These are phyloP conservation scores for Octodon degus DNA, from an alignment of 2,113 vertebrate species.

Conservation along the genomic window DNA sequence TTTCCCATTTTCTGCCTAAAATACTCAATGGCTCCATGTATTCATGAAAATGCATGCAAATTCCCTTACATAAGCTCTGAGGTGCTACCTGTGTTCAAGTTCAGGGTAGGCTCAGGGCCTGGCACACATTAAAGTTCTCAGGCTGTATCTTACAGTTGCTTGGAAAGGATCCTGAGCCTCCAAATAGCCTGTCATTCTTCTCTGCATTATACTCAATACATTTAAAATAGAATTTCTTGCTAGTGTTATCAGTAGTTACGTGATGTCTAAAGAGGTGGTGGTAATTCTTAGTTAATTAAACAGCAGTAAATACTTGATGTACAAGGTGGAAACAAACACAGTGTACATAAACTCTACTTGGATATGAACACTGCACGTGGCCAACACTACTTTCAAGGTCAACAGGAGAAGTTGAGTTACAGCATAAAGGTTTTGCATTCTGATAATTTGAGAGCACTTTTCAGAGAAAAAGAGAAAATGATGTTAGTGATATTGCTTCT, in stretches of 20 bases:
- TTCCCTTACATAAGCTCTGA: not conserved
- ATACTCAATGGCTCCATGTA: not conserved
- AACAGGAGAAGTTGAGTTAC: conserved; percentile 52
- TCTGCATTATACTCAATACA: not conserved
- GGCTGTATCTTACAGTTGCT: accelerated
- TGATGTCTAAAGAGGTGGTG: not conserved
- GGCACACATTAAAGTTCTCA: not conserved
- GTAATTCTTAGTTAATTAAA: not conserved
- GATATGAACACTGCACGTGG: not conserved
- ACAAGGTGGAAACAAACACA: conserved; percentile 7
- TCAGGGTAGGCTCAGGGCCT: not conserved
- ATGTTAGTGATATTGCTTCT: conserved; percentile 70
- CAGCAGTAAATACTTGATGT: not conserved
- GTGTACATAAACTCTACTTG: not conserved
- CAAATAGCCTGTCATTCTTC: not conserved
- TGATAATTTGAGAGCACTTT: conserved; percentile 76
- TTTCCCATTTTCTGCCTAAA: not conserved
- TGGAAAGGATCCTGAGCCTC: not conserved
- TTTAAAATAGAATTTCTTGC: not conserved
- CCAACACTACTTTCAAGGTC: conserved; percentile 52
- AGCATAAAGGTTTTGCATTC: conserved; percentile 58
- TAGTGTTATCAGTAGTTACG: not conserved
- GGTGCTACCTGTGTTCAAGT: no score
- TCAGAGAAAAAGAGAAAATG: conserved; percentile 63
- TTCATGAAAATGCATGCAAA: not conserved